Conservation (phyloP, 2,113 vertebrate species). For the Coptodon bakossiorum region DNA sequence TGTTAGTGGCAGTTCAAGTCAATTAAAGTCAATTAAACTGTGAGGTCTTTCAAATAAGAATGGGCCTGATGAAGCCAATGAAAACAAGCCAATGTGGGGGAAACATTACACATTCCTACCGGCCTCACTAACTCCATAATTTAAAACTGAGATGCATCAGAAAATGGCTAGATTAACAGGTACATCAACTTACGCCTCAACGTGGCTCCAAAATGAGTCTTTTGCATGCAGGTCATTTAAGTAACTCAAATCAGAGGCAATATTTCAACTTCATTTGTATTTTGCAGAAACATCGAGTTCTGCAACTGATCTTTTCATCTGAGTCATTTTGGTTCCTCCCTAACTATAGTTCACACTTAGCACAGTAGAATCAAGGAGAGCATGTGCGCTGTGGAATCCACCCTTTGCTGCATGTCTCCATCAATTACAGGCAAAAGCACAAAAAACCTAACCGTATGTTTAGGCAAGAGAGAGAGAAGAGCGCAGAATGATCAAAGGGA, state of each 20-base stretch:
- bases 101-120: background rate
- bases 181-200: background rate
- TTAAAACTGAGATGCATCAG: background rate
- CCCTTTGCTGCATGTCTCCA: background rate
- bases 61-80: background rate
- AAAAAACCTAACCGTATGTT: background rate
- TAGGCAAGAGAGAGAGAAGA: background rate
- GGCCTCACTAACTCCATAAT: background rate
- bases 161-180: background rate
- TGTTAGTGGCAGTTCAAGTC: background rate
- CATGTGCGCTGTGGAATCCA: background rate
- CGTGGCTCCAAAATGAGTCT: background rate
- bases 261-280: background rate
- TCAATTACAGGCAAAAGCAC: background rate
- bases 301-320: background rate
- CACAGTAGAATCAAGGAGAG: background rate
- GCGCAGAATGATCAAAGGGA: background rate
- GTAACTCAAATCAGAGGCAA: background rate
- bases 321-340: background rate
- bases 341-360: background rate
- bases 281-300: background rate
- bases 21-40: background rate
- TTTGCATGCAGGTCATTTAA: background rate
- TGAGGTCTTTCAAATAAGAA: background rate
- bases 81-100: background rate